Conservation (phyloP, 2,797 vertebrate species). For the Oreochromis mossambicus region DNA sequence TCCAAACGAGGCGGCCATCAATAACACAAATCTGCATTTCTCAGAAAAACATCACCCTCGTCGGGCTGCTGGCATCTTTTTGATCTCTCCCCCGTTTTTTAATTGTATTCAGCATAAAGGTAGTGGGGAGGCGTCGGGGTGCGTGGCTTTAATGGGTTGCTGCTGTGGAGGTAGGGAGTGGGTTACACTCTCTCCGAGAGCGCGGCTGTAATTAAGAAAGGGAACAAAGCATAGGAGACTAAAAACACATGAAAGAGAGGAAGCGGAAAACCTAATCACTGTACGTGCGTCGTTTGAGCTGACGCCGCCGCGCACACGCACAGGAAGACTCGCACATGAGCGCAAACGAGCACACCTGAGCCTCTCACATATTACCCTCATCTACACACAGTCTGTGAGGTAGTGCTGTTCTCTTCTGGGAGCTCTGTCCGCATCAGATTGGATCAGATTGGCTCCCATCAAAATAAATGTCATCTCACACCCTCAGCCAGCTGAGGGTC, state of each 20-base stretch:
- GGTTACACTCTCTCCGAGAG: slow-evolving; percentile 70
- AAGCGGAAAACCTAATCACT: slow-evolving; percentile 70
- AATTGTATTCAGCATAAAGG: slow-evolving; percentile 73
- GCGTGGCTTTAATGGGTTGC: slow-evolving; percentile 62
- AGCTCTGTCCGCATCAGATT: neutral
- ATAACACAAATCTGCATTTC: slow-evolving; percentile 78
- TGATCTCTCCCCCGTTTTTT: slow-evolving; percentile 73
- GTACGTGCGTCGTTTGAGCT: slow-evolving; percentile 16
- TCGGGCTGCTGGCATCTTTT: slow-evolving; percentile 72
- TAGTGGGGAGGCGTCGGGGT: slow-evolving; percentile 23
- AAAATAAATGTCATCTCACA: neutral
- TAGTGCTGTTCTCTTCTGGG: neutral
- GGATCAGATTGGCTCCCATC: neutral
- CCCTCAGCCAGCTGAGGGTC: neutral
- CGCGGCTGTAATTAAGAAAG: slow-evolving; percentile 79
- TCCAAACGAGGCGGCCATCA: slow-evolving; percentile 74
- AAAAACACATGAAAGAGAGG: slow-evolving; percentile 76
- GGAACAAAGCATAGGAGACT: slow-evolving; percentile 77
- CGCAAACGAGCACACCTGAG: slow-evolving; percentile 31
- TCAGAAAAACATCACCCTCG: slow-evolving; percentile 68
- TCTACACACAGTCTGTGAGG: neutral
- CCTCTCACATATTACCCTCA: slow-evolving; percentile 3
- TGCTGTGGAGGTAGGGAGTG: slow-evolving; percentile 60
- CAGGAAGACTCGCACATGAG: neutral
- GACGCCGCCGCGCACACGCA: neutral